Evolutionary conservation across 2,797 vertebrate species (phyloP), one percentile per base, ranked within the genome.

Genomic region (Lepilemur septentrionalis): DNA sequence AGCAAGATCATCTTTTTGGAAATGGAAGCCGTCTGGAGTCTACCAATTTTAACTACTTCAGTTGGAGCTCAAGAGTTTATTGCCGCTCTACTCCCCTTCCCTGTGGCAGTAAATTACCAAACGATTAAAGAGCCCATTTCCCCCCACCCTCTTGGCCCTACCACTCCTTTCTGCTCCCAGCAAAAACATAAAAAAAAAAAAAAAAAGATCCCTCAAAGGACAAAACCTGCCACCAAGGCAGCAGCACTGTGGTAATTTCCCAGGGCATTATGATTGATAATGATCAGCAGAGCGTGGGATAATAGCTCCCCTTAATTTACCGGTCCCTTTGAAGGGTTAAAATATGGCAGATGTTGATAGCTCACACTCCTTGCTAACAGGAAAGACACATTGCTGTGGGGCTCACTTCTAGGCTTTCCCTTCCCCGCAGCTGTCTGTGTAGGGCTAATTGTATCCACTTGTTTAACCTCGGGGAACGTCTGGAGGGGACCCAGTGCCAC

Each of bases 271-370:
- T 97, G 96, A 98, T 6, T 78, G 94, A 97, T 41, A 81, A 93
- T 52, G 69, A 96, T 92, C 93, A 97, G 89, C 93, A 95, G 95
- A 96, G 97, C 55, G 83, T 95, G 90, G 93, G 78, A 14, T 89
- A 96, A 94, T 17, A 93, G 65, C 85, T 97, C 93, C 86, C 96
- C 97, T 80, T 57, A 93, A 97, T 93, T 96, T 93, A 95, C 93
- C 59, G 65, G 73, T 82, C 82, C 95, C 95, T 94, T 91, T 61
- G 94, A 98, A 98, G 98, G 97, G 98, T 98, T 98, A 98, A 97
- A 99, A 98, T 96, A 98, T 97, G 98, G 98, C 99, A 99, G 98
- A 99, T 99, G 99, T 98, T 99, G 98, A 99, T 99, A 99, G 99
- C 98, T 61, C 65, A 98, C 97, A 97, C 98, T 98, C 97, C 97